Evolutionary conservation across 2,113 vertebrate genomes (phyloP).

Genomic region (Hippocampus comes): DNA sequence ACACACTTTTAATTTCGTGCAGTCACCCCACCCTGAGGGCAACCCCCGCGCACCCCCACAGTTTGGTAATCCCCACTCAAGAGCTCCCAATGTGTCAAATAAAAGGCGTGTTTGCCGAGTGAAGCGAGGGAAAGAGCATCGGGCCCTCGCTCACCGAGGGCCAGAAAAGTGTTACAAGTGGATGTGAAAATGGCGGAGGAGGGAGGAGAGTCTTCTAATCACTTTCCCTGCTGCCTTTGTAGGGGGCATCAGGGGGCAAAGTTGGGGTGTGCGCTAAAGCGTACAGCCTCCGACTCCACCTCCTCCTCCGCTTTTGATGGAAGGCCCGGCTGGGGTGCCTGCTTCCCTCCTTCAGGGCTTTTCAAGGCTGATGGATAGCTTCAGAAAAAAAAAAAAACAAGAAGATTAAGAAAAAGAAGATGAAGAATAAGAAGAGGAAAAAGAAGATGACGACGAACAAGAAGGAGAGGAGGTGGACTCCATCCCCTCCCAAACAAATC

Average conservation of each 20-base stretch:
- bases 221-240: constrained; percentile 75
- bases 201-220: constrained; percentile 61
- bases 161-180: neutral
- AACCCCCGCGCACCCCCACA: too few species aligned
- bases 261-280: constrained; percentile 57
- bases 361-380: constrained; percentile 77
- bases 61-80: too few species aligned
- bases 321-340: constrained; percentile 52
- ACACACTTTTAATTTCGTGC: too few species aligned
- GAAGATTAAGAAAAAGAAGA: neutral
- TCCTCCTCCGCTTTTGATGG: constrained; percentile 56
- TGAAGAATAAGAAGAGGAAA: neutral
- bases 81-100: too few species aligned
- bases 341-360: constrained; percentile 58
- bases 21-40: too few species aligned
- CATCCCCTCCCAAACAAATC: too few species aligned
- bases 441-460: too few species aligned
- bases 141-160: constrained; percentile 4
- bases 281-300: constrained; percentile 65
- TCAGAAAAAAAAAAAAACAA: constrained; percentile 54
- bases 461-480: too few species aligned
- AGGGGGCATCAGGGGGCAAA: constrained; percentile 8
- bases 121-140: constrained; percentile 23
- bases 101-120: too few species aligned
- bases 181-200: constrained; percentile 42